Base-by-base conservation (phyloP, 2,797 vertebrate species). In the Sarcophilus harrisii region DNA sequence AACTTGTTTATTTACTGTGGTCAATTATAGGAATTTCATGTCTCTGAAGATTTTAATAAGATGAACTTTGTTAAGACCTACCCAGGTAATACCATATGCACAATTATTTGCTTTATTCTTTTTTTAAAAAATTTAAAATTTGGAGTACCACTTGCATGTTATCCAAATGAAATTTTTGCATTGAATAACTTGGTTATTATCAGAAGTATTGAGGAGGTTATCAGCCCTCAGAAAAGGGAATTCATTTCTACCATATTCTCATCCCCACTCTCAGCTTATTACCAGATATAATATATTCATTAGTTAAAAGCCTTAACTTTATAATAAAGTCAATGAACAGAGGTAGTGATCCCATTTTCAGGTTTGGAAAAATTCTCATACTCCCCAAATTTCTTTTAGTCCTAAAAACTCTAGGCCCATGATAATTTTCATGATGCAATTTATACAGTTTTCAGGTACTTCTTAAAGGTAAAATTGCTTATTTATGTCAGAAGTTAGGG, bases 41-140 rank as follows among this genome's bases (percentile, higher is more conserved):
- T 99, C 97, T 99, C 99, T 95, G 99, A 99, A 98, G 99, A 99
- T 98, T 99, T 99, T 94, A 99, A 99, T 98, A 99, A 99, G 98
- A 99, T 99, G 99, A 99, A 99, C 98, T 99, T 99, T 92, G 99
- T 99, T 96, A 99, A 99, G 98, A 99, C 99, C 3, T 99, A 99
- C 93, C 99, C 99, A 99, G 99, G 99, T 99, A 99, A 98, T 95
- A 12, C 87, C 58, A 24, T 58, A 45, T 92, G 52, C 18, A 30
- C 45, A 96, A 58, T 58, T 3, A 52, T 94, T 92, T 93, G 1
- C 57, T 16, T 90, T 18, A 66, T 21, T 11, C 29, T 28, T 45
- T 11, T n/a, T n/a, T n/a, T n/a, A 57, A 95, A 18, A 59, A 87
- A 32, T 62, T 18, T 91, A 81, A 38, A 87, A 97, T 57, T 62